Evolutionary conservation across 2,888 invertebrate species (phyloP), one percentile per base, ranked within the genome.

Genomic region (Dascillus cervinus): DNA sequence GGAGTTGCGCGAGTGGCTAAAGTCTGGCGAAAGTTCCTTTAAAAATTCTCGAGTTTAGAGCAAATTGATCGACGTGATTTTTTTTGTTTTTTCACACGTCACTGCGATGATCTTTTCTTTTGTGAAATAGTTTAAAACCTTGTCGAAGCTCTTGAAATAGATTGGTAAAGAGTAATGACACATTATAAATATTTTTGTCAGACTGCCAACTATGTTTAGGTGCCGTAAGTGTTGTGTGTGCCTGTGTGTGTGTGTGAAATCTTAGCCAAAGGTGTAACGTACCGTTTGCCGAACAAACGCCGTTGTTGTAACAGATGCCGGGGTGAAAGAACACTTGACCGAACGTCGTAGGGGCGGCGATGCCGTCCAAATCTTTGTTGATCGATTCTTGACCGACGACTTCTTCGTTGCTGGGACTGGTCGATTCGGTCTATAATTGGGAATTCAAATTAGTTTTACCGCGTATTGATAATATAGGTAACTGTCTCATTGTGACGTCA

Each of bases 361-460:
- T 48, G 3, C 53, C 51, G 32, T 19, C 19, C 13, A 22, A 25
- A 11, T 57, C 59, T n/a, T n/a, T n/a, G n/a, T n/a, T n/a, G 9
- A 54, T 52, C 15, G 56, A 56, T 36, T 57, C 58, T 22, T 56
- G 55, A 33, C 49, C 50, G 15, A 51, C 34, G 26, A 51, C 51
- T 43, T 64, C 63, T 49, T 64, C 65, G 39, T 62, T 64, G 36
- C 61, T 56, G 5, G 64, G 64, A 49, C 64, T 64, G 34, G 59
- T 56, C 30, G 65, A 63, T 49, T 65, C 65, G 27, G 62, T 59
- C 65, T 65, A 50, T 2, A 47, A 42, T n/a, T n/a, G n/a, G n/a
- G n/a, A n/a, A n/a, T n/a, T n/a, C n/a, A n/a, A n/a, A n/a, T n/a
- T n/a, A n/a, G n/a, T n/a, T n/a, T n/a, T n/a, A n/a, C n/a, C n/a